phyloP scores from a whole-genome alignment of 2,113 vertebrate genomes.

The Eidolon helvum region DNA sequence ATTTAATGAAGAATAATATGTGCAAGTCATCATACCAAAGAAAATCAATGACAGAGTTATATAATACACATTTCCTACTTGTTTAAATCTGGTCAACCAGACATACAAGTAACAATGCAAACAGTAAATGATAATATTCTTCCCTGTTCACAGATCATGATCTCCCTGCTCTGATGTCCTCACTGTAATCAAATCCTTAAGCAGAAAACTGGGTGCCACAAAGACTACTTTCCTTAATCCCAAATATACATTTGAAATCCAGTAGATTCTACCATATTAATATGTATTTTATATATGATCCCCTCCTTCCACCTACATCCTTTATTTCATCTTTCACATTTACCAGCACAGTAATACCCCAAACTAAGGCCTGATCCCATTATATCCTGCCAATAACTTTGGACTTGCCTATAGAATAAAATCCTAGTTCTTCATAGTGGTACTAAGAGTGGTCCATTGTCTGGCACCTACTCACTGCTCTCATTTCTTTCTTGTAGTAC shows the following conservation, averaged over 20 bases:
- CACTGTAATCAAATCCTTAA: not conserved
- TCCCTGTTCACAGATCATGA: not conserved
- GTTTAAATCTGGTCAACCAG: not conserved
- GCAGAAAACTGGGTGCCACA: not conserved
- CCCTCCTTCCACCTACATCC: not conserved
- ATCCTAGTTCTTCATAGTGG: not conserved
- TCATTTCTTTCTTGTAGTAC: not conserved
- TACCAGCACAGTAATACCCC: not conserved
- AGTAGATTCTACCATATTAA: not conserved
- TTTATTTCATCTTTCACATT: not conserved
- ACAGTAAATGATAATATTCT: not conserved
- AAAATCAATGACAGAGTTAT: not conserved
- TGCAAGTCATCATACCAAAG: not conserved
- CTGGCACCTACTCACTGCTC: not conserved
- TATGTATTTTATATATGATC: not conserved
- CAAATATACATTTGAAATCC: not conserved
- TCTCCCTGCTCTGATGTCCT: not conserved
- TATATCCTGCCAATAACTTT: not conserved
- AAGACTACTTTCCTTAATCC: not conserved
- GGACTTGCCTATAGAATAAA: not conserved
- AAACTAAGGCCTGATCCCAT: not conserved
- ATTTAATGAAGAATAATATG: not conserved
- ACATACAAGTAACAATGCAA: not conserved
- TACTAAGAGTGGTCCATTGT: not conserved
- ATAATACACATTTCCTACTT: not conserved